These are phyloP conservation scores for Tragelaphus imberbis DNA, from an alignment of 2,113 vertebrate genomes.

Conservation along the genomic window DNA sequence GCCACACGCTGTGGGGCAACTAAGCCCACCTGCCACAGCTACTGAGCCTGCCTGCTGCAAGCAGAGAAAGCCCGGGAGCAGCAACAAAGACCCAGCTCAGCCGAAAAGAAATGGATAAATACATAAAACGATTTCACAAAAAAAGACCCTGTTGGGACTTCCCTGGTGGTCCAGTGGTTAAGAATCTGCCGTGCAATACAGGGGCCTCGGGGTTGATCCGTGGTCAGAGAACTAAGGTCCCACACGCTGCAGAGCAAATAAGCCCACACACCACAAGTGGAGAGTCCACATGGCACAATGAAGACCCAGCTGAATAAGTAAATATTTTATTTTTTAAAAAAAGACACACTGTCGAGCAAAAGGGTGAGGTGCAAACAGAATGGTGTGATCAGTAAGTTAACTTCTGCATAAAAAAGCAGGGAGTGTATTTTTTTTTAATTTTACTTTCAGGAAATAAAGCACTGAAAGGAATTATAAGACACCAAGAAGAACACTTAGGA, in stretches of 20 bases:
- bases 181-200: background rate
- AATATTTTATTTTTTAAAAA: background rate
- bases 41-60: background rate
- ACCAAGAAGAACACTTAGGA: background rate
- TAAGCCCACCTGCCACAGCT: background rate
- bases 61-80: background rate
- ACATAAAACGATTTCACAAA: background rate
- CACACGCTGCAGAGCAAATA: background rate
- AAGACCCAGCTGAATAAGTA: background rate
- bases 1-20: background rate
- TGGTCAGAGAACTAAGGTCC: background rate
- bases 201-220: background rate
- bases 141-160: background rate
- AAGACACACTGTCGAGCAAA: background rate
- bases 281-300: background rate
- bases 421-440: background rate
- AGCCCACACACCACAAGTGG: background rate
- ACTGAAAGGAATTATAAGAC: background rate
- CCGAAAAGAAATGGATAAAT: background rate
- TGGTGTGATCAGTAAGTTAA: background rate
- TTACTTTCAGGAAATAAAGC: background rate
- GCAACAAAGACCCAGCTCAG: background rate
- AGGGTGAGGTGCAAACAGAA: background rate
- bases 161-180: background rate
- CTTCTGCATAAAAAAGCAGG: background rate